A percentile compares a stretch with the other conserved stretches of the same genome.
These are phyloP conservation scores for Melanotaenia parkinsoni DNA, from an alignment of 2,797 vertebrate genomes.

Conservation along the genomic window DNA sequence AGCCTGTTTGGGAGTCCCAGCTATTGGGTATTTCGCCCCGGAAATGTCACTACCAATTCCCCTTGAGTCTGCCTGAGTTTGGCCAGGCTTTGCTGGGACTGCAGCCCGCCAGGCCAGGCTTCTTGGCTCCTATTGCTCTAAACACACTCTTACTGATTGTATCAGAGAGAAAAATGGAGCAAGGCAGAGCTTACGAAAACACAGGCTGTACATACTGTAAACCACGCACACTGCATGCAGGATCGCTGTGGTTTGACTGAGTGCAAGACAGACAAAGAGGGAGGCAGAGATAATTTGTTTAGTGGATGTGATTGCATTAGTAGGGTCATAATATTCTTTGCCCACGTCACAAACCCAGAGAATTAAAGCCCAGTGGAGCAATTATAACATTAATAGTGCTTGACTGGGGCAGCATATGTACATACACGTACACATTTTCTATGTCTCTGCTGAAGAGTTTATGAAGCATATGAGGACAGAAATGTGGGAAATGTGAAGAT, in stretches of 20 bases:
- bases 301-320: slow-evolving; percentile 71
- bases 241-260: slow-evolving; percentile 37
- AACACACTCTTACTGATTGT: slow-evolving; percentile 65
- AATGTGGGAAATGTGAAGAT: slow-evolving; percentile 9
- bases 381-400: slow-evolving; percentile 62
- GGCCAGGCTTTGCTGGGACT: slow-evolving; percentile 61
- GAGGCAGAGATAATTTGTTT: slow-evolving; percentile 67
- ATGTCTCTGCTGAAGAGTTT: slow-evolving; percentile 33
- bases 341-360: slow-evolving; percentile 52
- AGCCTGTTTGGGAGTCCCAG: slow-evolving; percentile 62
- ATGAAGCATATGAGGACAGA: slow-evolving; percentile 23
- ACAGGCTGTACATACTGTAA: slow-evolving; percentile 46
- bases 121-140: slow-evolving; percentile 41
- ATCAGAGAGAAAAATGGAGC: slow-evolving; percentile 64
- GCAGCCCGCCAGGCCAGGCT: slow-evolving; percentile 63
- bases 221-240: slow-evolving; percentile 55
- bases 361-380: slow-evolving; percentile 50
- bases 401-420: slow-evolving; percentile 36
- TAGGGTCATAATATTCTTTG: slow-evolving; percentile 65
- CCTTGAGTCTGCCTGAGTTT: slow-evolving; percentile 74
- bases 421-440: slow-evolving; percentile 16
- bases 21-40: slow-evolving; percentile 56
- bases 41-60: slow-evolving; percentile 77
- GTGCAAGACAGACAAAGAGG: slow-evolving; percentile 30
- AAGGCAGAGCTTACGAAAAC: slow-evolving; percentile 29